Conservation (phyloP, 2,888 invertebrate genomes). For the Mamestra brassicae region DNA sequence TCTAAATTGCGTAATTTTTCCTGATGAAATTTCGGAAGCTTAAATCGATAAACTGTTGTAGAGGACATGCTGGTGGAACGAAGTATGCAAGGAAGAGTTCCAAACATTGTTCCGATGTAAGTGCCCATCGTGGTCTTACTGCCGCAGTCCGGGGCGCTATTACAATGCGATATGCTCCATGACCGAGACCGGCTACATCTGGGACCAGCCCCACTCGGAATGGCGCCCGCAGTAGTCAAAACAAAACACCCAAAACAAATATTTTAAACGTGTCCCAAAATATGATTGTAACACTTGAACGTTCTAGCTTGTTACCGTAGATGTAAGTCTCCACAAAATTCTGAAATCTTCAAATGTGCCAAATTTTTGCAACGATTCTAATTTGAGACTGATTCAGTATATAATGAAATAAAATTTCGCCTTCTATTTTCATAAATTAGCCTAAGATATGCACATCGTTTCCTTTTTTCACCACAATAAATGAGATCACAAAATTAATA, state of each 20-base stretch:
- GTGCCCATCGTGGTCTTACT: slow-evolving; percentile 97
- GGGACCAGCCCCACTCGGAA: slow-evolving; percentile 94
- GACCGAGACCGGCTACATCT: slow-evolving; percentile 97
- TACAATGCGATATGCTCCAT: slow-evolving; percentile 97
- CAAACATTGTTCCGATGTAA: slow-evolving; percentile 96
- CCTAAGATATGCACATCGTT: slow-evolving; percentile 71
- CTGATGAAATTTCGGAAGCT: background rate
- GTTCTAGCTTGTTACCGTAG: slow-evolving; percentile 64
- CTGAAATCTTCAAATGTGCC: slow-evolving; percentile 73
- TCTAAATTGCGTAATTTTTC: slow-evolving; percentile 24
- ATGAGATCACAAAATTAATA: slow-evolving; percentile 48
- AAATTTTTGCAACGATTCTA: slow-evolving; percentile 82
- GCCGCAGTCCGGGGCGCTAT: slow-evolving; percentile 96
- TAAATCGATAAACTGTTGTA: slow-evolving; percentile 79
- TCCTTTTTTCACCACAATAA: slow-evolving; percentile 67
- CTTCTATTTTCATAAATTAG: slow-evolving; percentile 86
- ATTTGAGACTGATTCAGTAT: slow-evolving; percentile 87
- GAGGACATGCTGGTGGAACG: slow-evolving; percentile 98
- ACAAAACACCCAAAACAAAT: slow-evolving; percentile 21
- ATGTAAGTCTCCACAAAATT: slow-evolving; percentile 57
- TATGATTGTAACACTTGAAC: slow-evolving; percentile 53
- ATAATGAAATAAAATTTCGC: slow-evolving; percentile 84
- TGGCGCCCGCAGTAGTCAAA: slow-evolving; percentile 82
- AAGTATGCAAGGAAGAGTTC: slow-evolving; percentile 98
- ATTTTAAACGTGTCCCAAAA: slow-evolving; percentile 34